Base-by-base conservation (phyloP, 2,888 invertebrate genomes). In the Lypha dubia region DNA sequence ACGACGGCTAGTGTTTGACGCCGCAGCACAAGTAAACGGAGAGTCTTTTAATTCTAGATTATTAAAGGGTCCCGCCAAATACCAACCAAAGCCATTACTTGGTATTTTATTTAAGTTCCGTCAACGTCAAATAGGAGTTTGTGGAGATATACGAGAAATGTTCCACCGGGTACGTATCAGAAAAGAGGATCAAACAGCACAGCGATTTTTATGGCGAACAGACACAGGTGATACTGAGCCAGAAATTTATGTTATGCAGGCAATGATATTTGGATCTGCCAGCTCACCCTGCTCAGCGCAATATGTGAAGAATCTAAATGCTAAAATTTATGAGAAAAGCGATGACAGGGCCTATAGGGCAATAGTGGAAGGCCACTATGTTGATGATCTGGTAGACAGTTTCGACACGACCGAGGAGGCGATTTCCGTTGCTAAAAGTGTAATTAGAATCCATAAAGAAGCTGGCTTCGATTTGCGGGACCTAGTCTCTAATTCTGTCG, bases 221-320 rank as follows among this genome's bases (percentile, higher is more conserved):
- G 44, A 15, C 8, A 17, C 7, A 0, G 9, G 24, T 4, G 24
- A 24, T 24, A 44, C 2, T 24, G 15, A 15, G 11, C 68, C 68
- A 7, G 68, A 53, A 9, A 6, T 53, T 15, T 68, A 53, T 53
- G 68, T 83, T 77, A 68, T 68, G 51, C 53, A 41, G 17, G 81
- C 62, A 1, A 84, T 87, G 85, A 86, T 84, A 11, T 86, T 87
- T 58, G 82, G 81, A 2, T 85, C 86, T 6, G 67, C 49, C 5
- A 44, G 49, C 32, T 71, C 53, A 17, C 35, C 71, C 6, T 62
- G 63, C 5, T 83, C 76, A 24, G 81, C 83, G 6, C 68, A 77
- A 11, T 77, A 62, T 17, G 20, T 49, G 0, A 49, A 49, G 8
- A 49, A 49, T 20, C 9, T 49, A 20, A 49, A 49, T 49, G 49